phyloP scores from a whole-genome alignment of 2,113 vertebrate species.

The Crotalus helleri region DNA sequence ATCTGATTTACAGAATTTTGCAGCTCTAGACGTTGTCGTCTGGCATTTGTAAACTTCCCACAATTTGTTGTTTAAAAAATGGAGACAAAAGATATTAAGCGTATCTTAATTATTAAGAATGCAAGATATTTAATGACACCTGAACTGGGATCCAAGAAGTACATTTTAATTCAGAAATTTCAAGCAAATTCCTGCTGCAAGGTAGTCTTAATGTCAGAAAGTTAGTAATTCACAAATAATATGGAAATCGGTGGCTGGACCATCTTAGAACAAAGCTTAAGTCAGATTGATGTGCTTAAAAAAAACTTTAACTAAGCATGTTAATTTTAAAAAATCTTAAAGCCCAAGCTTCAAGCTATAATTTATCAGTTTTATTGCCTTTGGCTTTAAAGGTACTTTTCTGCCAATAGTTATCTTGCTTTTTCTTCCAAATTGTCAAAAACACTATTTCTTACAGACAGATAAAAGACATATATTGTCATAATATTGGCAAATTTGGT shows the following conservation, averaged over 20 bases:
- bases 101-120: background rate
- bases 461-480: background rate
- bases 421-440: constrained; percentile 24
- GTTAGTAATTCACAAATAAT: background rate
- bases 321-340: background rate
- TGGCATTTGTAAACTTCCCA: background rate
- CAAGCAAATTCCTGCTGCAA: background rate
- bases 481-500: fast-evolving
- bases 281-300: background rate
- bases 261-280: background rate
- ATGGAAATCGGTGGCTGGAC: background rate
- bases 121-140: background rate
- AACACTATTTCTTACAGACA: background rate
- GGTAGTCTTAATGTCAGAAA: background rate
- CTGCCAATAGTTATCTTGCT: background rate
- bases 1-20: background rate
- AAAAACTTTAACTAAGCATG: background rate
- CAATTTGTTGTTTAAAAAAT: background rate
- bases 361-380: background rate
- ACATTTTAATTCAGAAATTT: background rate
- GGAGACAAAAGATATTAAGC: background rate
- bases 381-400: background rate
- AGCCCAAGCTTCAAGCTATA: background rate
- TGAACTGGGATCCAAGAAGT: background rate
- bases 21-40: background rate